These are phyloP conservation scores for Manis crassicaudata DNA, from an alignment of 2,797 vertebrate species.

Conservation along the genomic window DNA sequence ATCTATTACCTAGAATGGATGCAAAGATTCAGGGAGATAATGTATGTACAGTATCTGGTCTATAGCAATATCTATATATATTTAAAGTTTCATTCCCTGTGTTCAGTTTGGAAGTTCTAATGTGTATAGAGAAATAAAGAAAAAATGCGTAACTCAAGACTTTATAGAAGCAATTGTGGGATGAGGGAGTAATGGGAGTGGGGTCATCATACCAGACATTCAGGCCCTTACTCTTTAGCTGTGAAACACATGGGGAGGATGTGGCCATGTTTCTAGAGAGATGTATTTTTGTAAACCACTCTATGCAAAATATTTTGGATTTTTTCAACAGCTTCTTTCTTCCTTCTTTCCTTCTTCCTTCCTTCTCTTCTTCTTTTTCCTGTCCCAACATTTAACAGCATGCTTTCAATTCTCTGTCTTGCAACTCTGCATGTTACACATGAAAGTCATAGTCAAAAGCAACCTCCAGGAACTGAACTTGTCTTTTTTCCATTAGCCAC, in stretches of 20 bases:
- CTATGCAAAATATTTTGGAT: constrained; percentile 26
- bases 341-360: not conserved
- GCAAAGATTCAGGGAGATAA: not conserved
- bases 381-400: not conserved
- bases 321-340: not conserved
- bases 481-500: constrained; percentile 36
- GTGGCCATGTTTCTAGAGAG: not conserved
- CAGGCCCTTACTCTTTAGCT: not conserved
- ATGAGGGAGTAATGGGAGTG: not conserved
- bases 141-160: not conserved
- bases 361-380: not conserved
- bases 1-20: not conserved
- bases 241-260: not conserved
- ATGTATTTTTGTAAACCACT: not conserved
- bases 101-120: not conserved
- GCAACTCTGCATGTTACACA: not conserved
- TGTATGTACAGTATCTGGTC: not conserved
- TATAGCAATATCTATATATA: not conserved
- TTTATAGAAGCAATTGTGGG: not conserved
- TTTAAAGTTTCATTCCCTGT: not conserved
- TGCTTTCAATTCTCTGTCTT: constrained; percentile 33
- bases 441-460: constrained; percentile 29
- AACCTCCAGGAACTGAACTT: constrained; percentile 24
- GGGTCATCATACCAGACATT: not conserved
- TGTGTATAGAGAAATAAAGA: constrained; percentile 12